Base-by-base conservation (phyloP, 1,140 invertebrate species). In the Atta texana region DNA sequence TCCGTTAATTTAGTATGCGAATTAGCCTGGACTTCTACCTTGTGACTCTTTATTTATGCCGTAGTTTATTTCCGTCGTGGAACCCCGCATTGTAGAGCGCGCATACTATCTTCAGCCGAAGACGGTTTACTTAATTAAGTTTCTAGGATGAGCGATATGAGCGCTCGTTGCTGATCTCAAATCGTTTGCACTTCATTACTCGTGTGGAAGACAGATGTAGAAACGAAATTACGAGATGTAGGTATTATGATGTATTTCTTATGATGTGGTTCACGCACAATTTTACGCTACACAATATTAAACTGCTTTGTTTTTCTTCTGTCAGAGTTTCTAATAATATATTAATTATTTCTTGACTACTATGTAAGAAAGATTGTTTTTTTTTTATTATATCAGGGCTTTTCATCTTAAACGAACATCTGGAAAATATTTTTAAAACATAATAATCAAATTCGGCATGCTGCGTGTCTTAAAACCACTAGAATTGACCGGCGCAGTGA, bases 1-100 rank as follows among this genome's bases (percentile, higher is more conserved):
- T 49, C 86, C 88, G 86, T 90, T 90, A 89, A 90, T 90, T 90
- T 87, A 75, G 74, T 80, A 86, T 87, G 86, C 72, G 89, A 89
- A 90, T 90, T 90, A 90, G 55, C 69, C n/a, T 39, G 53, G 69
- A 63, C 80, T 84, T 84, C 18, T 74, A 84, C 24, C 59, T 75
- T 55, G 55, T 51, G 80, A 84, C 69, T 84, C 80, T 84, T 84
- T 84, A 84, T 84, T 84, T 74, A 75, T 51, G 24, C 55, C 39
- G 69, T 18, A 61, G 69, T 75, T 84, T 63, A 74, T 84, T 84
- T 61, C 57, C 24, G 31, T 63, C 59, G 39, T 34, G 12, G 21
- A 21, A 14, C n/a, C 39, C 24, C 39, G 39, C 57, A 16, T 72
- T 82, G 57, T 31, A 21, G 1, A 68, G 34, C 10, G 39, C 53